phyloP scores from a whole-genome alignment of 2,113 vertebrate species.

The Alaudala cheleensis region DNA sequence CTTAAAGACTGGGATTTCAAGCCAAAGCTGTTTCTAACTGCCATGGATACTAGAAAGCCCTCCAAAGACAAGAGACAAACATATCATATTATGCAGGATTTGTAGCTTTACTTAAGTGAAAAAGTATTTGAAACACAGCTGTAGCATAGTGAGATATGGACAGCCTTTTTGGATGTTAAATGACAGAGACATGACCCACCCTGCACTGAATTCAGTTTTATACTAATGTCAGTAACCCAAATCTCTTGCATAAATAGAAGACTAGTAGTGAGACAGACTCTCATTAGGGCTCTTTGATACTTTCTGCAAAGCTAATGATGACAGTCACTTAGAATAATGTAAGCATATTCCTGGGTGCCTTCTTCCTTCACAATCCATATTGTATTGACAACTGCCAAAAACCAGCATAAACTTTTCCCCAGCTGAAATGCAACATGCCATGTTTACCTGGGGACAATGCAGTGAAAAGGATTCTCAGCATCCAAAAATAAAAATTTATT shows the following conservation, averaged over 20 bases:
- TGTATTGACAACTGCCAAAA: background rate
- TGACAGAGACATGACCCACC: background rate
- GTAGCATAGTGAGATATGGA: background rate
- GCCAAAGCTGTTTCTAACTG: background rate
- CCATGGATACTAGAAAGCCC: background rate
- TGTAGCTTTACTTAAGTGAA: background rate
- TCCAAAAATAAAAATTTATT: background rate
- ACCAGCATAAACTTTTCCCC: background rate
- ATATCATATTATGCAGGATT: background rate
- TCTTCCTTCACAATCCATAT: background rate
- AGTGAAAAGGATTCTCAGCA: background rate
- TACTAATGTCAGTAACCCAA: background rate
- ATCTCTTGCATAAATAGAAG: background rate
- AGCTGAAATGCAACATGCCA: accelerated
- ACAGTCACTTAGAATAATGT: background rate
- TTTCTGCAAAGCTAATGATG: background rate
- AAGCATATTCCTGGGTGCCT: background rate
- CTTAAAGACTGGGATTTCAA: background rate
- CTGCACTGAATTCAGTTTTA: background rate
- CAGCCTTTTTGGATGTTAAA: background rate
- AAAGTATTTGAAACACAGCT: background rate
- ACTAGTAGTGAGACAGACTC: background rate
- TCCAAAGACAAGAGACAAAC: background rate
- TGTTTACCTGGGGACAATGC: background rate
- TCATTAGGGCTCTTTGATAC: background rate